Percentiles rank a stretch among this genome's conserved stretches.
Evolutionary conservation across 2,888 invertebrate species (phyloP).

Genomic region (Phrixothrix hirtus): DNA sequence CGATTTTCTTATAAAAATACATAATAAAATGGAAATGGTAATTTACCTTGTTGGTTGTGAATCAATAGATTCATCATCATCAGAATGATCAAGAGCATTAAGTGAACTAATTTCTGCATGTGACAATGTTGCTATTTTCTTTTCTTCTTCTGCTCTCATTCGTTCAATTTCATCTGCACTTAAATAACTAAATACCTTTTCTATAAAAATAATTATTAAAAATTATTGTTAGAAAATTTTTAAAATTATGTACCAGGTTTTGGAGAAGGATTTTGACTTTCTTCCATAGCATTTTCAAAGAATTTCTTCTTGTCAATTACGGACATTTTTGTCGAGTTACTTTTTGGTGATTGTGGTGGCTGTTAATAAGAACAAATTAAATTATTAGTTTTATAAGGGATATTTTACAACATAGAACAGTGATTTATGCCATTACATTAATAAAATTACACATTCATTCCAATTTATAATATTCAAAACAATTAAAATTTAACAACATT

Average conservation of each 20-base stretch:
- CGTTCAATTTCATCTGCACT: constrained; percentile 93
- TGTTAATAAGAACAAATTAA: too few species aligned
- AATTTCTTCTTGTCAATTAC: constrained; percentile 93
- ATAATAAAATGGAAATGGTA: too few species aligned
- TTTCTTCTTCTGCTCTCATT: constrained; percentile 91
- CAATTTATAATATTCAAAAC: too few species aligned
- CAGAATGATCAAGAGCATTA: constrained; percentile 61
- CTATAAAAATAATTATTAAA: constrained; percentile 59
- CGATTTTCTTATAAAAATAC: too few species aligned
- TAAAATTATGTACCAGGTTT: constrained; percentile 55
- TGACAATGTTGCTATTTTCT: constrained; percentile 78
- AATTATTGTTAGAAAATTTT: constrained; percentile 3
- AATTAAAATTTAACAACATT: too few species aligned
- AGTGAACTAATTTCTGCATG: constrained; percentile 65
- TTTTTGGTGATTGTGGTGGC: constrained; percentile 70
- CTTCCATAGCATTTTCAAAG: constrained; percentile 95
- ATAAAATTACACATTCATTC: too few species aligned
- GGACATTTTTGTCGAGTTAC: constrained; percentile 77
- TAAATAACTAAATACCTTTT: constrained; percentile 90
- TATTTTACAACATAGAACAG: too few species aligned
- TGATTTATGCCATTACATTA: too few species aligned
- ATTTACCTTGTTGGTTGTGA: constrained; percentile 51
- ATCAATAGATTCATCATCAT: constrained; percentile 56
- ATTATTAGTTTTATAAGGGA: too few species aligned
- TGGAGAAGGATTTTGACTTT: constrained; percentile 81